Percentiles rank a stretch among this genome's conserved stretches.
Conservation (phyloP, 2,888 invertebrate species). For the Hipparchia sbordonii region DNA sequence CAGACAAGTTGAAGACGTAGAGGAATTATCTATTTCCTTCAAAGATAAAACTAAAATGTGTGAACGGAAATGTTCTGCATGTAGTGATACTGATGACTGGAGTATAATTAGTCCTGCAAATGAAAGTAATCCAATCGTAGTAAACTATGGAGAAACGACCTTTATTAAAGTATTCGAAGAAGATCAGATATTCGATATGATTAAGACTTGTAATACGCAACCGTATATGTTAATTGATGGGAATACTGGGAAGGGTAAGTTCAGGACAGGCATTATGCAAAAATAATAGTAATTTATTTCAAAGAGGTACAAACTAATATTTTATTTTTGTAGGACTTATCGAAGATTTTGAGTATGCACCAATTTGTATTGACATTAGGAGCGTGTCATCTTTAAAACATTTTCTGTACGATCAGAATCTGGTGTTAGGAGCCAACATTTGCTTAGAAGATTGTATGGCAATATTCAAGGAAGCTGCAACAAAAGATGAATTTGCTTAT, state of each 20-base stretch:
- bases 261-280: background rate
- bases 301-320: background rate
- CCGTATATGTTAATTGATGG: conserved; percentile 85
- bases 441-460: conserved; percentile 82
- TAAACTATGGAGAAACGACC: conserved; percentile 71
- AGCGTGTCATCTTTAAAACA: conserved; percentile 58
- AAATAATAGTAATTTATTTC: background rate
- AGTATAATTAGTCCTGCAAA: conserved; percentile 47
- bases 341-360: conserved; percentile 59
- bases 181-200: conserved; percentile 73
- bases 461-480: conserved; percentile 66
- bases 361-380: conserved; percentile 65
- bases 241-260: conserved; percentile 87
- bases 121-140: conserved; percentile 60
- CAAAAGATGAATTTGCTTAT: conserved; percentile 76
- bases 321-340: conserved; percentile 54
- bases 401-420: conserved; percentile 62
- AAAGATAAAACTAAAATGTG: conserved; percentile 50
- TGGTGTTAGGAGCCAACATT: conserved; percentile 82
- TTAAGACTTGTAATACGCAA: conserved; percentile 64
- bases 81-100: conserved; percentile 62
- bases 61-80: conserved; percentile 57
- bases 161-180: conserved; percentile 77
- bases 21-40: conserved; percentile 59
- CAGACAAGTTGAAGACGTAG: conserved; percentile 74